Evolutionary conservation across 2,888 invertebrate species (phyloP).

Genomic region (Matsumyia berberina): DNA sequence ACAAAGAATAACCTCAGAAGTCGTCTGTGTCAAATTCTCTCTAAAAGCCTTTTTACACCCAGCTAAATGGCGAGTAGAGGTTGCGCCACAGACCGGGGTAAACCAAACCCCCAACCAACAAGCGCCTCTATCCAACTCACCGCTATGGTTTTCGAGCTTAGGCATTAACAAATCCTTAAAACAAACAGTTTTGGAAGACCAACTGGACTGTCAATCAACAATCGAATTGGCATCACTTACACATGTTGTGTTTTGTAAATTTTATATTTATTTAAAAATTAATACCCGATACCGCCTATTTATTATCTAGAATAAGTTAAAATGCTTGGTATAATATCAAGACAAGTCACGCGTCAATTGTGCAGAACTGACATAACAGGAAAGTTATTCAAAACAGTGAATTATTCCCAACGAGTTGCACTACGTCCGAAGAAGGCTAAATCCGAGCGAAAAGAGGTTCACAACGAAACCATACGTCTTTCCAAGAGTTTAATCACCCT

Average conservation of each 20-base stretch:
- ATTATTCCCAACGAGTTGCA: slow-evolving; percentile 79
- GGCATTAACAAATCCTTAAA: not conserved
- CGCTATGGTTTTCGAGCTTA: too few species aligned
- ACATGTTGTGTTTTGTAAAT: not conserved
- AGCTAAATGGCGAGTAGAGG: too few species aligned
- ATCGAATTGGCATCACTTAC: not conserved
- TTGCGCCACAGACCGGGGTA: too few species aligned
- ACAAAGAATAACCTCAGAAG: too few species aligned
- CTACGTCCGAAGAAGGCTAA: slow-evolving; percentile 85
- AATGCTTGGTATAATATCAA: slow-evolving; percentile 51
- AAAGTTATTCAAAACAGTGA: slow-evolving; percentile 19
- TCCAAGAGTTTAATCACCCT: not conserved
- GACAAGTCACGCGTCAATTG: slow-evolving; percentile 44
- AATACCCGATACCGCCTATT: not conserved
- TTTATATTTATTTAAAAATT: slow-evolving; percentile 1
- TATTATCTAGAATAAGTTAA: not conserved
- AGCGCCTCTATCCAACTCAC: too few species aligned
- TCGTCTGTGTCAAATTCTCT: too few species aligned
- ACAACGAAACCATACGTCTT: not conserved
- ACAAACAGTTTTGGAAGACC: not conserved
- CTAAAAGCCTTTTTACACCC: too few species aligned
- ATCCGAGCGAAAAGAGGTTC: slow-evolving; percentile 84
- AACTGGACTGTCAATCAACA: not conserved
- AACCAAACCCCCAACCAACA: too few species aligned
- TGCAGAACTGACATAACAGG: slow-evolving; percentile 25